Evolutionary conservation across 23 tunicate species (phyloP).

Genomic region (Trididemnum clinides): DNA sequence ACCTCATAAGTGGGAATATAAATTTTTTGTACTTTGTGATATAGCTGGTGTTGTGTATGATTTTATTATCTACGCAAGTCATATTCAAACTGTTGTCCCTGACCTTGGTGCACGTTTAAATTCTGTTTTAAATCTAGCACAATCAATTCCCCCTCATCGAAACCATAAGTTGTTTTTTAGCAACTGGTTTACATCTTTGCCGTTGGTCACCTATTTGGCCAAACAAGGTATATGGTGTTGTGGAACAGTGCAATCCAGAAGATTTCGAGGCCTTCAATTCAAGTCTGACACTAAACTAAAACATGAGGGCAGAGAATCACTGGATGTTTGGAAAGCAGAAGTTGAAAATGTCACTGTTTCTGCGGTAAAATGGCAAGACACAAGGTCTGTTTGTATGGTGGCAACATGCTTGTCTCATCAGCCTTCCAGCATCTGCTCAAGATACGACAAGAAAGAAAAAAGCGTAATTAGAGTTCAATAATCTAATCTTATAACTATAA

Average conservation of each 20-base stretch:
- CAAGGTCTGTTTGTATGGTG: background rate
- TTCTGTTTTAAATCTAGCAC: background rate
- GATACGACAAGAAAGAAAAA: slow-evolving; percentile 1
- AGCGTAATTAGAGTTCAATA: background rate
- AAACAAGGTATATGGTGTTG: background rate
- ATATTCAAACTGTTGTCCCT: slow-evolving; percentile 12
- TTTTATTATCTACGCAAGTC: background rate
- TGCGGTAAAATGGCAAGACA: slow-evolving; percentile 10
- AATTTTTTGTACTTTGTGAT: slow-evolving; percentile 5
- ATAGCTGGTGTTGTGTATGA: background rate
- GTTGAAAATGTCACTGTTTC: background rate
- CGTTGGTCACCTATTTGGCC: background rate
- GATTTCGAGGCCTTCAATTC: background rate
- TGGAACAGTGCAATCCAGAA: background rate
- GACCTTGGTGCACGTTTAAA: slow-evolving; percentile 5
- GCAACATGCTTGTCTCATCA: background rate
- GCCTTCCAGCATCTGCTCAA: background rate
- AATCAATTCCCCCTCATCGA: background rate
- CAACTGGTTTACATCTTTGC: slow-evolving; percentile 30
- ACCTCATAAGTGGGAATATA: slow-evolving; percentile 16
- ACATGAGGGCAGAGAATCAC: slow-evolving; percentile 11
- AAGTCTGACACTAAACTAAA: background rate
- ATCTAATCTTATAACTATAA: background rate
- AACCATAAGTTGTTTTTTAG: slow-evolving; percentile 1
- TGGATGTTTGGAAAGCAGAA: background rate